Conservation (phyloP, 1,140 invertebrate genomes). For the Sitophilus oryzae region DNA sequence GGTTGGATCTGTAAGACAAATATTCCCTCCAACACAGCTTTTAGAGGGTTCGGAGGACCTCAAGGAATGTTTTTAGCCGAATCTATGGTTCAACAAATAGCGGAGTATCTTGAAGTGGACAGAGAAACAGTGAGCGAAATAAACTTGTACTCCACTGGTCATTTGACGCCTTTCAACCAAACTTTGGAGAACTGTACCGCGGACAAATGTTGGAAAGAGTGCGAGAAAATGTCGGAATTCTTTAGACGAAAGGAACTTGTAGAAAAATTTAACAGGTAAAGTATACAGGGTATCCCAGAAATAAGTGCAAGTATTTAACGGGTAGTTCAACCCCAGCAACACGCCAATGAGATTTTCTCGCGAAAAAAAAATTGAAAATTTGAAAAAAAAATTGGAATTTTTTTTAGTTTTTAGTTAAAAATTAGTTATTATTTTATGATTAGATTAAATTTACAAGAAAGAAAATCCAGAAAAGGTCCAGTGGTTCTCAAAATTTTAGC, state of each 20-base stretch:
- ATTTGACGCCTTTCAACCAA: conserved; percentile 76
- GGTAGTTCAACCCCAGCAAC: too few relatives aligned
- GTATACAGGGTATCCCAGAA: not conserved
- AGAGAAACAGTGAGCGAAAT: conserved; percentile 49
- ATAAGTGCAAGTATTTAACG: too few relatives aligned
- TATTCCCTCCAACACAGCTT: conserved; percentile 84
- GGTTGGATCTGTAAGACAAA: conserved; percentile 79
- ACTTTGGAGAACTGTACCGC: conserved; percentile 68
- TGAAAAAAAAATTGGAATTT: too few relatives aligned
- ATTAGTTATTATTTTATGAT: not conserved
- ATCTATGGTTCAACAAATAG: conserved; percentile 69
- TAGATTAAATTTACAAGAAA: too few relatives aligned
- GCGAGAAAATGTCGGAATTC: conserved; percentile 64
- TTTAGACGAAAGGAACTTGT: conserved; percentile 54
- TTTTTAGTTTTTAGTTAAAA: too few relatives aligned
- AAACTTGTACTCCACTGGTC: conserved; percentile 80
- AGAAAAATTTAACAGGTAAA: conserved; percentile 67
- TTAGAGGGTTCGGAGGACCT: conserved; percentile 83
- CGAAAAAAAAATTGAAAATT: too few relatives aligned
- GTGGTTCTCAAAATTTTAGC: too few relatives aligned
- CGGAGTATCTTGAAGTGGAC: conserved; percentile 61
- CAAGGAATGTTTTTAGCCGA: conserved; percentile 85
- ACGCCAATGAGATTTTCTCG: too few relatives aligned
- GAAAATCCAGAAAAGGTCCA: too few relatives aligned
- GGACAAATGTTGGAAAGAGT: conserved; percentile 77